Evolutionary conservation across 1,140 invertebrate species (phyloP).

Genomic region (Fopius arisanus): DNA sequence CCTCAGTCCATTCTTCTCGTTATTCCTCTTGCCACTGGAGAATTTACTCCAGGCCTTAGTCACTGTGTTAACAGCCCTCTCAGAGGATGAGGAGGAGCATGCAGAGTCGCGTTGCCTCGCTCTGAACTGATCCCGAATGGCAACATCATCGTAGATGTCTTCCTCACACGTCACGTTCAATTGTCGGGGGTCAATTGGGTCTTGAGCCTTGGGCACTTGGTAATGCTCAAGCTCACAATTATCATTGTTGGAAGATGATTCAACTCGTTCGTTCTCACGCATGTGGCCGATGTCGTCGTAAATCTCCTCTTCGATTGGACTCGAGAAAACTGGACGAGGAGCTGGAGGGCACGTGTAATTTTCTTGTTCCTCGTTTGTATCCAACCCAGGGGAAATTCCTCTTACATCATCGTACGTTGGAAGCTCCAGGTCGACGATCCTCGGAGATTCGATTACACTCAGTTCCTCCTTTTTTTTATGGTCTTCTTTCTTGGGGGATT

Average conservation of each 20-base stretch:
- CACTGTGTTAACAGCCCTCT: conserved; percentile 27
- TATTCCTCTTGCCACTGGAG: conserved; percentile 37
- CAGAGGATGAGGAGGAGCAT: conserved; percentile 4
- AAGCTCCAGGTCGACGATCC: conserved; percentile 1
- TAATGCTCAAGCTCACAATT: conserved; percentile 46
- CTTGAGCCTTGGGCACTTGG: conserved; percentile 43
- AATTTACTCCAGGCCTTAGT: conserved; percentile 52
- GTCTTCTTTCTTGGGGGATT: conserved; percentile 38
- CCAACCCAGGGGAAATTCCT: neutral
- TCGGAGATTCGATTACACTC: neutral
- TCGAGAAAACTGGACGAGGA: conserved; percentile 42
- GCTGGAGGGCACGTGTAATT: conserved; percentile 45
- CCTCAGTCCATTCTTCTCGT: conserved; percentile 17
- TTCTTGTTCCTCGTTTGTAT: conserved; percentile 15
- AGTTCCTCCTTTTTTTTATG: conserved; percentile 32
- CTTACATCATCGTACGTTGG: conserved; percentile 43
- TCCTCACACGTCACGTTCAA: conserved; percentile 30
- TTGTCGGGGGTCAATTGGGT: conserved; percentile 25
- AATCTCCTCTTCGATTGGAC: conserved; percentile 33
- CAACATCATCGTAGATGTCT: conserved; percentile 51
- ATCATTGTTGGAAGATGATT: neutral
- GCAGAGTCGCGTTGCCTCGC: conserved; percentile 38
- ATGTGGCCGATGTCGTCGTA: conserved; percentile 44
- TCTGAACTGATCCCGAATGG: conserved; percentile 44
- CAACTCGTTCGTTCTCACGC: neutral